These are phyloP conservation scores for Poecilia wingei DNA, from an alignment of 2,797 vertebrate species.

Conservation along the genomic window DNA sequence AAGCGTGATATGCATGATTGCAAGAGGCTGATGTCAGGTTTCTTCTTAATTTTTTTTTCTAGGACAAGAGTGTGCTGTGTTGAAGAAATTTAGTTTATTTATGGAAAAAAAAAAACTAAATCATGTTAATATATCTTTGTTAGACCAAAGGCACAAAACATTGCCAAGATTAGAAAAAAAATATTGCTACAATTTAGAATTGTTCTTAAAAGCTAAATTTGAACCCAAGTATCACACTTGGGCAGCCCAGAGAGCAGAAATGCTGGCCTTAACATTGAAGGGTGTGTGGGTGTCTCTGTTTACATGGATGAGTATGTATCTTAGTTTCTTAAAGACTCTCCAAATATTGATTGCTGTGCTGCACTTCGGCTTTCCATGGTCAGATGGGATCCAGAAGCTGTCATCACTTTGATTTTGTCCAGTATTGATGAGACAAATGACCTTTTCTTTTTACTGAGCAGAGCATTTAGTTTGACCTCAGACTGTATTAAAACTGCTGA, in stretches of 20 bases:
- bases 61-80: background rate
- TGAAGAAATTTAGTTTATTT: background rate
- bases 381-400: slow-evolving; percentile 35
- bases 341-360: slow-evolving; percentile 56
- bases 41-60: background rate
- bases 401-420: slow-evolving; percentile 44
- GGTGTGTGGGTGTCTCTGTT: slow-evolving; percentile 25
- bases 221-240: background rate
- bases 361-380: slow-evolving; percentile 43
- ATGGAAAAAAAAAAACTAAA: background rate
- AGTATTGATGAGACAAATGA: slow-evolving; percentile 51
- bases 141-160: background rate
- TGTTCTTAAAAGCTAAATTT: slow-evolving; percentile 2
- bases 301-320: slow-evolving; percentile 5
- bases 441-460: slow-evolving; percentile 26
- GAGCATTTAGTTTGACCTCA: slow-evolving; percentile 26
- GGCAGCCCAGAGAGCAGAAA: slow-evolving; percentile 6
- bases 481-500: slow-evolving; percentile 18
- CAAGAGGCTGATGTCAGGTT: background rate
- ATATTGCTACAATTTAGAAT: background rate
- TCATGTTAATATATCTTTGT: background rate
- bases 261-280: background rate
- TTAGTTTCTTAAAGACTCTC: slow-evolving; percentile 37
- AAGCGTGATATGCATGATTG: too few relatives aligned
- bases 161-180: background rate